A percentile compares a stretch with the other conserved stretches of the same genome.
Evolutionary conservation across 2,113 vertebrate species (phyloP).

Genomic region (Hyperopisus bebe): DNA sequence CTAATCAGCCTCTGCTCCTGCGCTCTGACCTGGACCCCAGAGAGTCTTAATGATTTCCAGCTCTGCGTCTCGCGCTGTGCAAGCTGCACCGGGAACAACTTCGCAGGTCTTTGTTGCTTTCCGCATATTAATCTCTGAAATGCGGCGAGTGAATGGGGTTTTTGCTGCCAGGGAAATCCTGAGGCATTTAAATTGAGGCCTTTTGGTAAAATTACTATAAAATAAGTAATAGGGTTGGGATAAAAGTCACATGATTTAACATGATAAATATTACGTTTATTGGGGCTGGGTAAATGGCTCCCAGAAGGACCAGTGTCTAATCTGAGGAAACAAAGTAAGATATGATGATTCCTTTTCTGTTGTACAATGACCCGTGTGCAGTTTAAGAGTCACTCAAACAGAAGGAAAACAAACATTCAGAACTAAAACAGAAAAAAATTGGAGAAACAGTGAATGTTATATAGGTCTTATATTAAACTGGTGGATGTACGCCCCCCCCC

Average conservation of each 20-base stretch:
- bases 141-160: conserved; percentile 1
- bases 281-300: neutral
- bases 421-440: conserved; percentile 29
- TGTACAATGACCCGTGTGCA: conserved; percentile 18
- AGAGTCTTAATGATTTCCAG: conserved; percentile 16
- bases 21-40: neutral
- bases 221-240: neutral
- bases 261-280: conserved; percentile 3
- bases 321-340: conserved; percentile 5
- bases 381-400: conserved; percentile 22
- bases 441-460: conserved; percentile 14
- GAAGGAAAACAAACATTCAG: conserved; percentile 14
- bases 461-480: conserved; percentile 19
- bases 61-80: conserved; percentile 4
- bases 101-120: conserved; percentile 7
- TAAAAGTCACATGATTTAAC: neutral
- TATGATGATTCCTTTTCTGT: conserved; percentile 10
- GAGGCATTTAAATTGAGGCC: neutral
- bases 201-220: neutral
- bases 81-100: neutral
- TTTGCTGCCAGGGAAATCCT: neutral
- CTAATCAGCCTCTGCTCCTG: neutral
- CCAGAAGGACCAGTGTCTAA: conserved; percentile 2
- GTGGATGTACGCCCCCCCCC: neutral
- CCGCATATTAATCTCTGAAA: conserved; percentile 16